phyloP scores from a whole-genome alignment of 2,888 invertebrate genomes.

The Coelinius sp. region DNA sequence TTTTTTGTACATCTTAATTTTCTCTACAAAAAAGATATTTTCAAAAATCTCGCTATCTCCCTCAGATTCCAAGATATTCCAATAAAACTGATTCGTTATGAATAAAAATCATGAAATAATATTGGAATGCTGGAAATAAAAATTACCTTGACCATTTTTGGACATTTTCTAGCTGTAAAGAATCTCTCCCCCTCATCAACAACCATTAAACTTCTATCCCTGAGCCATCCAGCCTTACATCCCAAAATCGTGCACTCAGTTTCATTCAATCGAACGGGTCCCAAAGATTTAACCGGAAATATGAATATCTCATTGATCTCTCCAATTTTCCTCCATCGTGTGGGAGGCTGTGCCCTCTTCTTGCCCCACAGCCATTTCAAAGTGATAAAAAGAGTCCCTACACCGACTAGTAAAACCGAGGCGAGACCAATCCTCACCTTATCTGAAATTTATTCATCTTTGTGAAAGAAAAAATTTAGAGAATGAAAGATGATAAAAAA shows the following conservation, averaged over 20 bases:
- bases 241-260: constrained; percentile 75
- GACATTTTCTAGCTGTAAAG: constrained; percentile 74
- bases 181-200: constrained; percentile 74
- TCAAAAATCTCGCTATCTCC: too few relatives aligned
- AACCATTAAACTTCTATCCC: constrained; percentile 76
- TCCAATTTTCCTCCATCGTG: constrained; percentile 75
- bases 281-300: constrained; percentile 78
- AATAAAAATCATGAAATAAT: too few relatives aligned
- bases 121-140: too few relatives aligned
- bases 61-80: too few relatives aligned
- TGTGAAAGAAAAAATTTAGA: neutral
- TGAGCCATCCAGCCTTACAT: constrained; percentile 72
- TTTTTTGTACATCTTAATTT: too few relatives aligned
- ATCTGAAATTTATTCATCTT: constrained; percentile 48
- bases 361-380: constrained; percentile 57
- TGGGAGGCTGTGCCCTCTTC: constrained; percentile 63
- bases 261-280: constrained; percentile 70
- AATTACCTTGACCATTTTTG: constrained; percentile 72
- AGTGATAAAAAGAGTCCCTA: constrained; percentile 56
- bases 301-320: constrained; percentile 73
- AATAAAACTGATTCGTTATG: too few relatives aligned
- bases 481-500: neutral
- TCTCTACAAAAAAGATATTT: too few relatives aligned
- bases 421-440: constrained; percentile 57
- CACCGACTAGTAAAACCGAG: constrained; percentile 60